Percentiles rank a stretch among this genome's conserved stretches.
phyloP scores from a whole-genome alignment of 2,113 vertebrate genomes.

The Hirundichthys speculiger region DNA sequence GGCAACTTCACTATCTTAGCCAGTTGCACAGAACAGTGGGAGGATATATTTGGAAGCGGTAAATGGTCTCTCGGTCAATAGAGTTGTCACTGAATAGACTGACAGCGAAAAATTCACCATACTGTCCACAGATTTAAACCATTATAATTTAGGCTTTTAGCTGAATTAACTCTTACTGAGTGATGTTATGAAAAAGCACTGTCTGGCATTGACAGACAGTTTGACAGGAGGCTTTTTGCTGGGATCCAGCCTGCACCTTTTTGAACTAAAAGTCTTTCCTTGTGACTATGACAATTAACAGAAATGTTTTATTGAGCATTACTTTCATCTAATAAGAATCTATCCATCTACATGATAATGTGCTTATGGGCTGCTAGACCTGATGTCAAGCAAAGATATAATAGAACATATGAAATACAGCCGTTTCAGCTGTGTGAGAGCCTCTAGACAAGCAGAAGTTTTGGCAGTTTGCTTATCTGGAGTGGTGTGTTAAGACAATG shows the following conservation, averaged over 20 bases:
- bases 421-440: no score
- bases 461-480: no score
- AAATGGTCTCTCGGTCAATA: slow-evolving; percentile 57
- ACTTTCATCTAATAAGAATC: no score
- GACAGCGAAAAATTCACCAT: slow-evolving; percentile 16
- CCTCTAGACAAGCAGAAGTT: no score
- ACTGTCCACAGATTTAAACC: slow-evolving; percentile 13
- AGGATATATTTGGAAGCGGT: slow-evolving; percentile 56
- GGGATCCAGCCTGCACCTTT: slow-evolving; percentile 4
- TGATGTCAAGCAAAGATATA: no score
- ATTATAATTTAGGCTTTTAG: slow-evolving; percentile 31
- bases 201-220: slow-evolving; percentile 16
- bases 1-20: slow-evolving; percentile 37
- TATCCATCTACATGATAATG: no score
- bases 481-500: no score
- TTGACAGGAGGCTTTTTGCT: slow-evolving; percentile 22
- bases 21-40: slow-evolving; percentile 11
- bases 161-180: slow-evolving; percentile 28
- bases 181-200: slow-evolving; percentile 18
- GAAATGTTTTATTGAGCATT: no score
- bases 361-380: no score
- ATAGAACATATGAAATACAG: no score
- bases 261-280: slow-evolving; percentile 19
- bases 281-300: no score
- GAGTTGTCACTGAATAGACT: slow-evolving; percentile 37